Base-by-base conservation (phyloP, 2,888 invertebrate species). In the Germaria angustata region DNA sequence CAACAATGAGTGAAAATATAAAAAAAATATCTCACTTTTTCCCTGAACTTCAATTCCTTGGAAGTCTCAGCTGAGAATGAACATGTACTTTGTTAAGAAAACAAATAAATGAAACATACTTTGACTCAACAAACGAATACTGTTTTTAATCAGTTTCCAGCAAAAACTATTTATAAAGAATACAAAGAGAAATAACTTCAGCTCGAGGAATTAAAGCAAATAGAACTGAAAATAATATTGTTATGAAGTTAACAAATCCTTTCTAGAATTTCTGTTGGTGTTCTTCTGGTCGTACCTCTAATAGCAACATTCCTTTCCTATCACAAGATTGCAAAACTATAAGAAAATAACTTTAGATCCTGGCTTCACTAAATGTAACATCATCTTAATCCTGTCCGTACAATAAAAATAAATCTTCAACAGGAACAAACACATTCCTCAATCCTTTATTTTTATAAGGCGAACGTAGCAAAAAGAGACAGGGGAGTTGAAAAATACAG, bases 381-480 rank as follows among this genome's bases (percentile, higher is more conserved):
- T 5, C 13, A 24, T 22, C 22, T 15, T 13, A 6, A 17, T 1
- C 4, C 2, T 9, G 8, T 44, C 28, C 20, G 28, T 28, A 11
- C 28, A 22, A 28, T 44, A 34, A 41, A 61, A 68, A 68, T 65
- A 68, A 72, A 55, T 81, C 49, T 69, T 34, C 55, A 63, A 57
- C 36, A 49, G 55, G 66, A 63, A 63, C 17, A 73, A 73, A 34
- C 44, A 55, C 32, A 59, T 53, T 71, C 39, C 44, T 46, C 13
- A 28, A 9, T 65, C 22, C 7, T 20, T 34, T 66, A 34, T 28
- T 22, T n/a, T 9, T 7, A 15, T 2, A 28, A 15, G 17, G 11
- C 20, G 24, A 15, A 46, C 15, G 8, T 9, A 17, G 24, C 2
- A 55, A 57, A 53, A n/a, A 11, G 5, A 41, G 28, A n/a, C 22